Base-by-base conservation (phyloP, 2,888 invertebrate genomes). In the Rhaphigaster nebulosa region DNA sequence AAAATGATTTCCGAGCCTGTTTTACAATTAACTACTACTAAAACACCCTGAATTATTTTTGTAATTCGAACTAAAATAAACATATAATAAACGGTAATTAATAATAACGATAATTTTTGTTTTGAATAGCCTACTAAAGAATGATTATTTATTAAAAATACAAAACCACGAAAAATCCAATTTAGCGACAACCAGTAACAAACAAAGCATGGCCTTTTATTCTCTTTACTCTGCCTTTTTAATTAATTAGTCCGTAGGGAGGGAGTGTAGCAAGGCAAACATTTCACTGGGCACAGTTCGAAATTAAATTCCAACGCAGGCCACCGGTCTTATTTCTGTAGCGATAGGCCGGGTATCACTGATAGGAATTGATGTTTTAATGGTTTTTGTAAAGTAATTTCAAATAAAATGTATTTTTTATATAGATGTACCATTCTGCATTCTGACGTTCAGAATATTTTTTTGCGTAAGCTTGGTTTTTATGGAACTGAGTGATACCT, bases 211-310 rank as follows among this genome's bases (percentile, higher is more conserved):
- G 70, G 6, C 34, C 6, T 38, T 76, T 34, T 76, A 76, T 76
- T 76, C 70, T 76, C 70, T 76, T 76, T 38, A 76, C 70, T 38
- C 38, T 34, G 70, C 84, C 45, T 84, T 84, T 84, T 84, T 84
- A 84, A 84, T 84, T 84, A 84, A 84, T 84, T 84, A 84, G 84
- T 50, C 45, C 45, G 15, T 10, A 5, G 84, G 45, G 45, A n/a
- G 84, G 45, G n/a, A 13, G 84, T 6, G 45, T 15, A 84, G 70
- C 20, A 76, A 76, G 18, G 84, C 84, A 84, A 84, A 84, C 84
- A 84, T 84, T 84, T 45, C 84, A 45, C 84, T n/a, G n/a, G n/a
- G n/a, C 26, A n/a, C 84, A 26, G 84, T 84, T 84, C 84, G 3
- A 84, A 84, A 84, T 84, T 84, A 84, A 84, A 84, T 84, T 84